These are phyloP conservation scores for Benthochromis sp. DNA, from an alignment of 2,113 vertebrate genomes.

Conservation along the genomic window DNA sequence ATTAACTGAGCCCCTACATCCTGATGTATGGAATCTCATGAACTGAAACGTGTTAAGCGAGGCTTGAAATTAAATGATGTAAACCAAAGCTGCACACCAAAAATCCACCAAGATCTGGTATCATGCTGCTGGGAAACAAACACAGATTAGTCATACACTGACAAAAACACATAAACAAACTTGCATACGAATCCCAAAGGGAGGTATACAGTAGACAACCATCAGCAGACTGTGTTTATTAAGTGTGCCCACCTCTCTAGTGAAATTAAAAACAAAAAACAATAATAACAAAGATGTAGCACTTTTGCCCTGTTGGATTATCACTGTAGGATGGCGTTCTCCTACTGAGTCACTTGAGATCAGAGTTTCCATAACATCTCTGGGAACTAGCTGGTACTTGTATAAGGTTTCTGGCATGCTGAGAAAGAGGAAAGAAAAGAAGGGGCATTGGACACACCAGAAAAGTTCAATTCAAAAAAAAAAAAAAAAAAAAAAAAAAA, in stretches of 20 bases:
- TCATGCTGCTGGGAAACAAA: slow-evolving; percentile 28
- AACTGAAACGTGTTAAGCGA: slow-evolving; percentile 42
- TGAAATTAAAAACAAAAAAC: not conserved
- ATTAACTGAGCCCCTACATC: slow-evolving; percentile 31
- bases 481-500: no score
- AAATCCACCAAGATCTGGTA: not conserved
- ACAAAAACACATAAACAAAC: slow-evolving; percentile 13
- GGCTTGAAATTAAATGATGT: slow-evolving; percentile 50
- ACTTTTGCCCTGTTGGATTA: not conserved
- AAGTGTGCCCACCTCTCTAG: not conserved
- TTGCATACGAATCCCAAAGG: slow-evolving; percentile 18
- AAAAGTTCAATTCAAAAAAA: no score
- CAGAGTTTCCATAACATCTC: slow-evolving; percentile 32
- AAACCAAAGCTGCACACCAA: slow-evolving; percentile 35
- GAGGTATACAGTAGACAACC: slow-evolving; percentile 1
- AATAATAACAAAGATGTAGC: not conserved
- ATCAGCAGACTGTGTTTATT: slow-evolving; percentile 8
- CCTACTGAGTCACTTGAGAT: slow-evolving; percentile 16
- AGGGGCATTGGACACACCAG: not conserved
- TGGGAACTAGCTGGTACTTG: not conserved
- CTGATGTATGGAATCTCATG: slow-evolving; percentile 3
- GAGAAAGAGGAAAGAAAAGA: not conserved
- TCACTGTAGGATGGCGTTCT: not conserved
- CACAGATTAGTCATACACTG: slow-evolving; percentile 20
- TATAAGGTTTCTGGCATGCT: not conserved